Evolutionary conservation across 1,140 invertebrate genomes (phyloP), one percentile per base, ranked within the genome.

Genomic region (Calycopis cecrops): DNA sequence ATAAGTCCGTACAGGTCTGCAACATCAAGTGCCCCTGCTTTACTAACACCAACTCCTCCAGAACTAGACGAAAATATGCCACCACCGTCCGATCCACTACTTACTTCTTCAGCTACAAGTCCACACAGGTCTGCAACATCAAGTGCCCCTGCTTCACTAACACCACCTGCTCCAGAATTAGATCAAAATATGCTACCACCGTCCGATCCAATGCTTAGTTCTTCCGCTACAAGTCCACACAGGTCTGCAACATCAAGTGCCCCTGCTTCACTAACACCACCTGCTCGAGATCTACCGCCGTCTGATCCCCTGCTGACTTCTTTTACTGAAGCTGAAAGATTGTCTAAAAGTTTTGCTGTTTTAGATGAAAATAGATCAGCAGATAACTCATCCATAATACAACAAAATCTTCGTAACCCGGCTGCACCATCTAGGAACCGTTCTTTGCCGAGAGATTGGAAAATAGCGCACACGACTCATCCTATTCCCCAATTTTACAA

Each of bases 401-500:
- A n/a, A n/a, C n/a, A n/a, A n/a, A n/a, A n/a, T n/a, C n/a, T n/a
- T n/a, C n/a, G n/a, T n/a, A n/a, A n/a, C n/a, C n/a, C n/a, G n/a
- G n/a, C n/a, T n/a, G n/a, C n/a, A n/a, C n/a, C n/a, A n/a, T n/a
- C n/a, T n/a, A n/a, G n/a, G n/a, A n/a, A n/a, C n/a, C n/a, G n/a
- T n/a, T n/a, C n/a, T n/a, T n/a, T n/a, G n/a, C 51, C 42, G 35
- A 10, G 49, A 52, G 55, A 51, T 17, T 51, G 55, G 51, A 51
- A 62, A 58, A 57, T 62, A 11, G 34, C 51, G 47, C 34, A 37
- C 37, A 38, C 54, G 1, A 38, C 38, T 28, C 60, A 58, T 42
- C 1, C 52, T 56, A 35, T 60, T 60, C 59, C 59, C 34, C 34
- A 56, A 49, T 60, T 60, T 18, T 48, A 7, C 16, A 48, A 60